Evolutionary conservation across 2,888 invertebrate genomes (phyloP), one percentile per base, ranked within the genome.

Genomic region (Girardia tigrina): DNA sequence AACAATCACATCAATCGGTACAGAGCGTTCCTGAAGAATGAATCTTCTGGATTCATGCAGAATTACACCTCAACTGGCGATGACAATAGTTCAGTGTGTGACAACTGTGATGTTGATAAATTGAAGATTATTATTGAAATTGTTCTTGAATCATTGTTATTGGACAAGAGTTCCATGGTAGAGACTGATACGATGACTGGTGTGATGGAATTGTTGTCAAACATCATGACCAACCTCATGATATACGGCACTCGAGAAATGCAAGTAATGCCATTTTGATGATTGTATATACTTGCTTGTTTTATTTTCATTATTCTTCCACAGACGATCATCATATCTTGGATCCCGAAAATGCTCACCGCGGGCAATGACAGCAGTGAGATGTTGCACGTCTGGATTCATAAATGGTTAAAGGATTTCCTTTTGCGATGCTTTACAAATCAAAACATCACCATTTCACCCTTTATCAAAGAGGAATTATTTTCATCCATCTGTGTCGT

Each of bases 391-490:
- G 23, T 56, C 23, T 56, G 56, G 56, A 20, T 56, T 56, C 56
- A 56, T 56, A n/a, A 12, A n/a, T 56, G 56, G 56, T 23, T 56
- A 23, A 56, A 56, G 23, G 56, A 56, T 56, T 56, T 56, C 23
- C 4, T 56, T 6, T 56, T 56, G 56, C 56, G 56, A 20, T 4
- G 4, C 23, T 56, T 56, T 56, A 8, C 56, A 12, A 56, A 56
- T 56, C n/a, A 56, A n/a, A 56, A 16, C n/a, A 12, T 56, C 4
- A 8, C 56, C 4, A n/a, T 56, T 4, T 56, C 56, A 12, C 56
- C 56, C n/a, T 56, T 56, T 56, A 56, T 56, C 56, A 56, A 56
- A 56, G 56, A 56, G 23, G 56, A 56, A n/a, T 12, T 56, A 56
- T 56, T 56, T n/a, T 56, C 56, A 56, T 56, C n/a, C 23, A 20